Base-by-base conservation (phyloP, 2,888 invertebrate genomes). In the Dinocampus coccinellae region DNA sequence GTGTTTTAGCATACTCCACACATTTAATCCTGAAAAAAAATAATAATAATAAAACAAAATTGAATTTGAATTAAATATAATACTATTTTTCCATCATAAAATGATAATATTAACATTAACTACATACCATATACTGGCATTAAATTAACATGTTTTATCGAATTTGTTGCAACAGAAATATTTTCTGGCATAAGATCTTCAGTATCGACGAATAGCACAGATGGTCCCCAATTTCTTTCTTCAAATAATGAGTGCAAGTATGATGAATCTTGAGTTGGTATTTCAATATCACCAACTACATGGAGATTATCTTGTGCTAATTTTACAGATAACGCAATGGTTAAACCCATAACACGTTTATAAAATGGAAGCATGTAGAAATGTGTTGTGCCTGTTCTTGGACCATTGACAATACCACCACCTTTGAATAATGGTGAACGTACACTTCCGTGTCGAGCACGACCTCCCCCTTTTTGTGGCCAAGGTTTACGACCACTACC, bases 1-100 rank as follows among this genome's bases (percentile, higher is more conserved):
- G 88, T 99, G 96, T 89, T 99, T 99, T 75, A 99, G 86, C 95
- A 99, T 97, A 39, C 98, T 97, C 88, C 94, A 95, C 0, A 98
- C 97, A 89, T 99, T 99, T 16, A 99, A 90, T 34, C 92, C 91
- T 90, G 78, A 22, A 84, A 83, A 67, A 67, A 66, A 65, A 69
- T 73, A 63, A 53, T 42, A 33, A 52, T 60, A 6, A 22, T 52
- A 42, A 53, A 66, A 57, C 26, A 68, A 29, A 29, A 24, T 13
- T n/a, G 68, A 61, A 29, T n/a, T n/a, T 34, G 33, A 34, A 2
- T 34, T 42, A 13, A 55, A 26, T 42, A 61, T 24, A 39, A 29
- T 34, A 2, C 3, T 3, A 39, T 0, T n/a, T 39, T n/a, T 13
- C 0, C n/a, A 2, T n/a, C 1, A 39, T n/a, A 39, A 3, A 13